Conservation (phyloP, 2,113 vertebrate genomes). For the Lasiurus cinereus region DNA sequence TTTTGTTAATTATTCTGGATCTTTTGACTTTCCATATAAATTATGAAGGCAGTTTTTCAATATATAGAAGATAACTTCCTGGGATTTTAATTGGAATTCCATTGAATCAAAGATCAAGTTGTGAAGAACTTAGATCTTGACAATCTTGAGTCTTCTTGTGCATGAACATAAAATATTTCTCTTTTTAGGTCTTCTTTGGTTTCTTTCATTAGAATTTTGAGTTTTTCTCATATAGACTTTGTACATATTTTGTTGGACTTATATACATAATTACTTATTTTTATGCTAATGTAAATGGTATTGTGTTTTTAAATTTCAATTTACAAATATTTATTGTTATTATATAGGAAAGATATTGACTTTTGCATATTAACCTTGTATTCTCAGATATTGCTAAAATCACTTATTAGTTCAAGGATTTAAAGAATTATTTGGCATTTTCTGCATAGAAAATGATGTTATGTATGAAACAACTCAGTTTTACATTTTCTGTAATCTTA, state of each 20-base stretch:
- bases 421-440: neutral
- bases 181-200: neutral
- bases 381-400: neutral
- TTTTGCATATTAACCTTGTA: neutral
- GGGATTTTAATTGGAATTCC: neutral
- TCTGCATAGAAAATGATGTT: neutral
- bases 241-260: neutral
- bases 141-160: neutral
- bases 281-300: neutral
- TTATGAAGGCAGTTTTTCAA: neutral
- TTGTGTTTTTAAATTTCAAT: neutral
- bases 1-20: neutral
- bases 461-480: neutral
- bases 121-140: neutral
- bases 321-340: neutral
- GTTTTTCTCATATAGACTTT: neutral
- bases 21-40: neutral
- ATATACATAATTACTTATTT: neutral
- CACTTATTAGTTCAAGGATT: neutral
- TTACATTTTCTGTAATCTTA: no score
- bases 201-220: neutral
- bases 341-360: neutral
- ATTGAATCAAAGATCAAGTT: neutral
- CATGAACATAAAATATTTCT: neutral
- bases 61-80: neutral